These are phyloP conservation scores for Dermolepida albohirtum DNA, from an alignment of 2,888 invertebrate genomes.

Conservation along the genomic window DNA sequence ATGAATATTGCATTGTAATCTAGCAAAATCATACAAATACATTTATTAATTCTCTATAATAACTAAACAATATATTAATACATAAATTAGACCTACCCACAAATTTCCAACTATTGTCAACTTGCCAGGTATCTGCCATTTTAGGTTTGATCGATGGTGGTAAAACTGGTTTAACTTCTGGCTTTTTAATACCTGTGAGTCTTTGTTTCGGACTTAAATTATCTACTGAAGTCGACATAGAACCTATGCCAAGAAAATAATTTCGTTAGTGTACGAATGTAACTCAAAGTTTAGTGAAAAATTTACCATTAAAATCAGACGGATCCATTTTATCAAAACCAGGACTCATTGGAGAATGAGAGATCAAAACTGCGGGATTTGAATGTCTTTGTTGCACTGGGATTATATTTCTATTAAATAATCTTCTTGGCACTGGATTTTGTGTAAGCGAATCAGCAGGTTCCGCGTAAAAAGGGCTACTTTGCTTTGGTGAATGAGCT, in stretches of 20 bases:
- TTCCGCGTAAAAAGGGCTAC: constrained; percentile 90
- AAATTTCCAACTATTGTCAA: constrained; percentile 93
- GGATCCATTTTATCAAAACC: constrained; percentile 65
- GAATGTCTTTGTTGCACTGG: constrained; percentile 65
- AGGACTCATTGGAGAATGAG: constrained; percentile 56
- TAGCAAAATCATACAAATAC: too few relatives aligned
- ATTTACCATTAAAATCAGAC: constrained; percentile 57
- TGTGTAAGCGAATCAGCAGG: constrained; percentile 86
- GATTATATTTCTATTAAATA: constrained; percentile 54
- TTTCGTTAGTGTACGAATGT: neutral
- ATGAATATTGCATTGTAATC: too few relatives aligned
- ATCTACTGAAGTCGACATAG: constrained; percentile 77
- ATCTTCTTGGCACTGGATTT: constrained; percentile 57
- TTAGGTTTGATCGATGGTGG: constrained; percentile 73
- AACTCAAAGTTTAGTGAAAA: neutral
- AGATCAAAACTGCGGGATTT: constrained; percentile 65
- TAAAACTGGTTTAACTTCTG: constrained; percentile 78
- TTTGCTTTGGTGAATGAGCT: constrained; percentile 70
- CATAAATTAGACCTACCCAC: constrained; percentile 72
- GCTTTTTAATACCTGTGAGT: constrained; percentile 63
- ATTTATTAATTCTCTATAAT: too few relatives aligned
- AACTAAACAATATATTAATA: too few relatives aligned
- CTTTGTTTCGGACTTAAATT: constrained; percentile 69
- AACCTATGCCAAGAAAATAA: constrained; percentile 50
- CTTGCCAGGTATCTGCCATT: constrained; percentile 77